phyloP scores from a whole-genome alignment of 2,113 vertebrate species.

The Chaetodon auriga region DNA sequence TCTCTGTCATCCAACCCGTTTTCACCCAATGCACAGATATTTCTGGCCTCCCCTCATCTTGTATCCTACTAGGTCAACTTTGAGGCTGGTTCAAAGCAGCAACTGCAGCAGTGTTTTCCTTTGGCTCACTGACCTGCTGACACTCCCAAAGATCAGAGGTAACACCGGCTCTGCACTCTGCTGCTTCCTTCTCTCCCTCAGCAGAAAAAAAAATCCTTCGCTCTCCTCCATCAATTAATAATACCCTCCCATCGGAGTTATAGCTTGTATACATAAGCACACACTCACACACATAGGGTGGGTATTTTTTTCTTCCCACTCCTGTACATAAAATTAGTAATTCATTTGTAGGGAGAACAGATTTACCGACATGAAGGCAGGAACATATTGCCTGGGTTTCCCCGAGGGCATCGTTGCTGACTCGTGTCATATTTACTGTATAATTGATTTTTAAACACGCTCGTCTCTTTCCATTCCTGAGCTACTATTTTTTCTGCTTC shows the following conservation, averaged over 20 bases:
- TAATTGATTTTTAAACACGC: slow-evolving; percentile 87
- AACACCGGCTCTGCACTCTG: slow-evolving; percentile 31
- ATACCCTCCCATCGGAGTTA: slow-evolving; percentile 60
- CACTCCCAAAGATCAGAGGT: slow-evolving; percentile 71
- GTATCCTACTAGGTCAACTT: slow-evolving; percentile 54
- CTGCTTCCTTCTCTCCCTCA: slow-evolving; percentile 43
- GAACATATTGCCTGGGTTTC: slow-evolving; percentile 80
- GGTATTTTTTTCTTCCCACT: slow-evolving; percentile 29
- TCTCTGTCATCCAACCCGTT: slow-evolving; percentile 18
- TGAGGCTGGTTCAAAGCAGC: slow-evolving; percentile 66
- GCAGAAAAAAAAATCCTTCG: slow-evolving; percentile 33
- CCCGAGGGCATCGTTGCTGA: slow-evolving; percentile 79
- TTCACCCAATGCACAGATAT: slow-evolving; percentile 8
- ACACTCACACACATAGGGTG: slow-evolving; percentile 16
- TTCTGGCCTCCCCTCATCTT: slow-evolving; percentile 20
- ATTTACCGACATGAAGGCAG: slow-evolving; percentile 77
- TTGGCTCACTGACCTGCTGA: slow-evolving; percentile 69
- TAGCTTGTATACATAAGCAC: slow-evolving; percentile 70
- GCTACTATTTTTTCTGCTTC: slow-evolving; percentile 50
- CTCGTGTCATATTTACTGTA: slow-evolving; percentile 85
- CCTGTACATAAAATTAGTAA: slow-evolving; percentile 78
- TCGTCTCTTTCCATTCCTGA: slow-evolving; percentile 68
- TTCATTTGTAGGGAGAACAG: slow-evolving; percentile 80
- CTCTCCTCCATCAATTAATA: slow-evolving; percentile 72
- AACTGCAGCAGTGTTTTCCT: slow-evolving; percentile 55